Evolutionary conservation across 2,888 invertebrate species (phyloP).

Genomic region (Tenthredo mesomela): DNA sequence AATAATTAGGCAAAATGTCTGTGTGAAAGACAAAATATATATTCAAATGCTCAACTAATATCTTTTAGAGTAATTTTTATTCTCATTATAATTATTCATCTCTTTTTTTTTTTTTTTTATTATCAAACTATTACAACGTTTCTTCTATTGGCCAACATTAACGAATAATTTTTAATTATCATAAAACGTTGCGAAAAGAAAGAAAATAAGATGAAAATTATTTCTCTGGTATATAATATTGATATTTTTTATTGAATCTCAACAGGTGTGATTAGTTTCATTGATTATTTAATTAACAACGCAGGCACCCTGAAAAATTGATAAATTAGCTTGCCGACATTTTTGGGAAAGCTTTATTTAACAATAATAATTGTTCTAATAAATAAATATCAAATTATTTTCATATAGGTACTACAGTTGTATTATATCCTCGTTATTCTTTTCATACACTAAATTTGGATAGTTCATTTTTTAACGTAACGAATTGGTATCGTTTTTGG

Average conservation of each 20-base stretch:
- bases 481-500: constrained; percentile 79
- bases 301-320: background rate
- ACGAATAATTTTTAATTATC: background rate
- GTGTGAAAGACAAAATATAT: background rate
- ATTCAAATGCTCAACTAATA: constrained; percentile 34
- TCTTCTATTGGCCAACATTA: background rate
- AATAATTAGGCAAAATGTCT: constrained; percentile 9
- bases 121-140: background rate
- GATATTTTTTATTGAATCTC: constrained; percentile 45
- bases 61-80: background rate
- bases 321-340: background rate
- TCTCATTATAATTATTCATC: constrained; percentile 4
- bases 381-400: constrained; percentile 48
- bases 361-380: constrained; percentile 9
- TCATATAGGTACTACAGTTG: constrained; percentile 46
- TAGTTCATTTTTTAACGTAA: constrained; percentile 47
- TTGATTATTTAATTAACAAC: constrained; percentile 9
- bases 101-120: background rate
- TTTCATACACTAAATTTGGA: constrained; percentile 45
- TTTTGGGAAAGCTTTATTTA: background rate
- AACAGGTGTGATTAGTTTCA: constrained; percentile 18
- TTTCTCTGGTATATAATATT: background rate
- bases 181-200: background rate
- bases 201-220: background rate
- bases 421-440: constrained; percentile 37